Evolutionary conservation across 2,888 invertebrate genomes (phyloP), one percentile per base, ranked within the genome.

Genomic region (Operophtera brumata): DNA sequence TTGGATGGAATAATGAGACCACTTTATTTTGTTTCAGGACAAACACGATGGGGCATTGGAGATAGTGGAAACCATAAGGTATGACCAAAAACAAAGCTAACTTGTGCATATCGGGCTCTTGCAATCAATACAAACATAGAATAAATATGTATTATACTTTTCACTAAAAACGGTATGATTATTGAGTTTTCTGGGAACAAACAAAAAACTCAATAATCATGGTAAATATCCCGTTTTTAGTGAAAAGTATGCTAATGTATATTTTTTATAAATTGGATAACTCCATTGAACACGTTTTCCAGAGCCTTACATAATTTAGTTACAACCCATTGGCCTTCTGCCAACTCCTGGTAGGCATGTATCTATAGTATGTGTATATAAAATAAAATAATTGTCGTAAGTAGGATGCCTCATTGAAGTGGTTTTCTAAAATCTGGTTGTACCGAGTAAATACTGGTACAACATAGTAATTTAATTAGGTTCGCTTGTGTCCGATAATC

Each of bases 51-150:
- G 96, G 73, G 96, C 96, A 67, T 88, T 95, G 80, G 97, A 97
- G 92, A 96, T 97, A 78, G 94, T 96, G 72, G 97, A 97, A 85
- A 97, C 97, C 42, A 97, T 97, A 90, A 92, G 94, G 95, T 95
- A 61, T 20, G 32, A 20, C n/a, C 12, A 47, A 34, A n/a, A 40
- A 39, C 32, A 40, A 40, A 20, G 30, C 25, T 12, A 39, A 30
- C 30, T n/a, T n/a, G 30, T 2, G 44, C 44, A 44, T 44, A 20
- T 20, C 11, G 30, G 10, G 10, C n/a, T n/a, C n/a, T n/a, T n/a
- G n/a, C 30, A 20, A 20, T 4, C 20, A 4, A 20, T 20, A 20
- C 8, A 30, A 9, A 30, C n/a, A n/a, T n/a, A n/a, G n/a, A n/a
- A n/a, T n/a, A n/a, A n/a, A n/a, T n/a, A n/a, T n/a, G n/a, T n/a